phyloP scores from a whole-genome alignment of 1,140 invertebrate genomes.

The Cydia pomonella region DNA sequence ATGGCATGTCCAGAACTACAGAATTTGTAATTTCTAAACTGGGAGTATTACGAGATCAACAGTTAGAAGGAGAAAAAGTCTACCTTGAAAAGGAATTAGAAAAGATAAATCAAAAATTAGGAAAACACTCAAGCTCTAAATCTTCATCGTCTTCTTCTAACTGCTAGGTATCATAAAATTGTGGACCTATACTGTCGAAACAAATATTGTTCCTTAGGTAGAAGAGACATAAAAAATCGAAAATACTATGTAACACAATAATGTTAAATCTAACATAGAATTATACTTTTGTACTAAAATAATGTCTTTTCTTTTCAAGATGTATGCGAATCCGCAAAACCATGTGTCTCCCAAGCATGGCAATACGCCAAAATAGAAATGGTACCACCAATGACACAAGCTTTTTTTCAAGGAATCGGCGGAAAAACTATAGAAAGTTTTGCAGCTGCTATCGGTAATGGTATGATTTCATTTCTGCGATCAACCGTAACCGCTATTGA shows the following conservation, averaged over 20 bases:
- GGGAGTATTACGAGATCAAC: slow-evolving; percentile 49
- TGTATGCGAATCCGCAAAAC: slow-evolving; percentile 21
- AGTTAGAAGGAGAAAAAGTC: slow-evolving; percentile 53
- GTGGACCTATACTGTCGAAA: background rate
- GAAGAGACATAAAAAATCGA: background rate
- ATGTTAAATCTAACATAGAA: background rate
- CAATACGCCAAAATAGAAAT: slow-evolving; percentile 68
- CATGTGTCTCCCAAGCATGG: slow-evolving; percentile 55
- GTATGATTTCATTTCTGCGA: slow-evolving; percentile 49
- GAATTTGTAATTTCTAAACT: slow-evolving; percentile 45
- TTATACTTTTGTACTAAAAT: background rate
- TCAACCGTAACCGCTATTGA: slow-evolving; percentile 57
- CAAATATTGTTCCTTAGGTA: background rate
- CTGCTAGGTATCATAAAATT: background rate
- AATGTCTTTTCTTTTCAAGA: background rate
- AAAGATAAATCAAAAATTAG: slow-evolving; percentile 53
- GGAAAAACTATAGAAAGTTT: slow-evolving; percentile 58
- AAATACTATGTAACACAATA: background rate
- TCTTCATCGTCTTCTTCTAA: background rate
- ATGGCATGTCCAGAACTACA: slow-evolving; percentile 40
- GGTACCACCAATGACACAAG: slow-evolving; percentile 58
- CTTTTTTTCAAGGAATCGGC: slow-evolving; percentile 53
- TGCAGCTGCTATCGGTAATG: slow-evolving; percentile 44
- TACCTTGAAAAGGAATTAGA: slow-evolving; percentile 65
- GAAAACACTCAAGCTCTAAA: slow-evolving; percentile 1